Evolutionary conservation across 1,140 invertebrate species (phyloP), one percentile per base, ranked within the genome.

Genomic region (Drosophila murphyi): DNA sequence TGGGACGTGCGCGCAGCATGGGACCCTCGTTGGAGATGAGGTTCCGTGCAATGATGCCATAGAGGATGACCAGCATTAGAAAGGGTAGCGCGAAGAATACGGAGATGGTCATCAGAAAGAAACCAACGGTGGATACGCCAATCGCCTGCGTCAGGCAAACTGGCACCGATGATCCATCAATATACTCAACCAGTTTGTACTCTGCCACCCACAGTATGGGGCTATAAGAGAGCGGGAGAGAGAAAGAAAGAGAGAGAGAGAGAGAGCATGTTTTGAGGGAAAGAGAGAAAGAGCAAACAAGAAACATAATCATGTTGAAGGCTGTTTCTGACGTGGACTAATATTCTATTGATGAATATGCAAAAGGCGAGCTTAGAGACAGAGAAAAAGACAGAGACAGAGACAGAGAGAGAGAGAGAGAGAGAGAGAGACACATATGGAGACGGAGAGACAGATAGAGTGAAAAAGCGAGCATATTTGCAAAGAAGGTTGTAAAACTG

Each of bases 31-130:
- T 96, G 35, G 95, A 95, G 94, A 97, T 96, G 32, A 98, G 94
- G 82, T 97, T 96, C 67, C 95, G 94, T 0, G 96, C 96, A 70
- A 98, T 98, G 73, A 97, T 94, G 57, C 95, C 95, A 93, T 98
- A 98, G 1, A 98, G 93, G 4, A 96, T 94, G 20, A 98, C 94
- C 35, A 98, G 94, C 7, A 98, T 95, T 47, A 95, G 93, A 48
- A 98, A 93, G 2, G 97, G 97, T 7, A 97, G 92, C 79, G 97
- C 94, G 93, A 98, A 98, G 94, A 98, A 98, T 52, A 96, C 86
- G 1, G 95, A 93, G 76, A 97, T 96, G 80, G 96, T 96, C 70
- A 95, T 94, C 56, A 97, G 93, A 94, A 97, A 97, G 94, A 96
- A 98, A 28, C 95, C 92, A 4, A 95, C 94, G 28, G 95, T 94